Conservation (phyloP, 2,888 invertebrate species). For the Andrena chrysosceles region DNA sequence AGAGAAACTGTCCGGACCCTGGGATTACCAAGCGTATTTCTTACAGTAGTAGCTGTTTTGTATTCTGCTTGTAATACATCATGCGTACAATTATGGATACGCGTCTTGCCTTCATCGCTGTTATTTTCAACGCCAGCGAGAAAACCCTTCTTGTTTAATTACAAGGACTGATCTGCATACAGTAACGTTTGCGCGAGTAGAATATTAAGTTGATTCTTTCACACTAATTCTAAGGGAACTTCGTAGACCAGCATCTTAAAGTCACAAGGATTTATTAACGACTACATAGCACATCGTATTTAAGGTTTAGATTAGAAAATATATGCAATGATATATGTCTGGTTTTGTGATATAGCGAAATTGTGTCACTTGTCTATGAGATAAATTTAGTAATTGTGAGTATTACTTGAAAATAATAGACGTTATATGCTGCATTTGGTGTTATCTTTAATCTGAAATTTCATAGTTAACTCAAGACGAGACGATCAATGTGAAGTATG, state of each 20-base stretch:
- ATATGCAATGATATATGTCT: too few species aligned
- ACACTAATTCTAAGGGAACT: neutral
- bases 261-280: neutral
- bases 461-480: neutral
- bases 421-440: neutral
- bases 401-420: conserved; percentile 11
- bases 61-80: conserved; percentile 25
- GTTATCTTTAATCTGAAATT: conserved; percentile 19
- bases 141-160: conserved; percentile 31
- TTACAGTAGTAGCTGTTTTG: neutral
- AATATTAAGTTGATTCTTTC: neutral
- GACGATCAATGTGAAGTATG: conserved; percentile 14
- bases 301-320: too few species aligned
- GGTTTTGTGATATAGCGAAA: neutral
- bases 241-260: neutral
- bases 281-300: too few species aligned
- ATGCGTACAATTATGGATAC: conserved; percentile 27
- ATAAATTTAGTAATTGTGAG: neutral
- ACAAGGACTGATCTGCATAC: conserved; percentile 12
- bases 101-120: conserved; percentile 12
- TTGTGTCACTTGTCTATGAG: neutral
- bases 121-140: conserved; percentile 10
- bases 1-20: too few species aligned
- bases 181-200: neutral
- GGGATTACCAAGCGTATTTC: neutral